Evolutionary conservation across 2,797 vertebrate genomes (phyloP).

Genomic region (Rhinella marina): DNA sequence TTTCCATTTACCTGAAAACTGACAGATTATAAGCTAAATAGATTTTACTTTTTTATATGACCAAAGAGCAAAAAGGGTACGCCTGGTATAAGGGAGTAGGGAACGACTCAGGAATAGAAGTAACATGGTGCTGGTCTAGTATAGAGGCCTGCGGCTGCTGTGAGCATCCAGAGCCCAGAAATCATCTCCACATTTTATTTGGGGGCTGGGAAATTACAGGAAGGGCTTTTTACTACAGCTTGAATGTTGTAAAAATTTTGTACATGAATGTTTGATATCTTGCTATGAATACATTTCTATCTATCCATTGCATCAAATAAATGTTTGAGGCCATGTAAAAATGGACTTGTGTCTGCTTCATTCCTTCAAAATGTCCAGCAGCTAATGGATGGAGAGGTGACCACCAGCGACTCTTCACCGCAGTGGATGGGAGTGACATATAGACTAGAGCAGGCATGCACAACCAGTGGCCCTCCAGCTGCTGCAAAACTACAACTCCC

Average conservation of each 20-base stretch:
- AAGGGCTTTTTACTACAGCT: conserved; percentile 69
- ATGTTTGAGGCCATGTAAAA: conserved; percentile 63
- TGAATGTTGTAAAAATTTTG: conserved; percentile 70
- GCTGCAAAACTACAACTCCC: too few species aligned
- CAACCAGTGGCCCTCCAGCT: too few species aligned
- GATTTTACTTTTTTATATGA: conserved; percentile 49
- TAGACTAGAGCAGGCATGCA: too few species aligned
- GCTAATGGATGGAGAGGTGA: too few species aligned
- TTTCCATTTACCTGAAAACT: background rate
- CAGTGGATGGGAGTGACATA: too few species aligned
- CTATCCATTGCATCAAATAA: conserved; percentile 72
- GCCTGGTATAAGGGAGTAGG: conserved; percentile 6
- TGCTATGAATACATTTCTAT: conserved; percentile 72
- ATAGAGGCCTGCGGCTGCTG: conserved; percentile 51
- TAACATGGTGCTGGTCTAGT: conserved; percentile 44
- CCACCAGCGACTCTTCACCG: too few species aligned
- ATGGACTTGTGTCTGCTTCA: background rate
- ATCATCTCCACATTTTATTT: conserved; percentile 6
- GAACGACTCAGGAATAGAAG: conserved; percentile 65
- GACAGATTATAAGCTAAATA: background rate
- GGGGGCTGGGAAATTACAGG: conserved; percentile 58
- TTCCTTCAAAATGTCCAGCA: background rate
- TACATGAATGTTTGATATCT: conserved; percentile 69
- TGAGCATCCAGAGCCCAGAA: conserved; percentile 9
- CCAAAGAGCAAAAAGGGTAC: conserved; percentile 60